These are phyloP conservation scores for Bursaphelenchus okinawaensis DNA, from an alignment of 2,888 invertebrate genomes.

Conservation along the genomic window DNA sequence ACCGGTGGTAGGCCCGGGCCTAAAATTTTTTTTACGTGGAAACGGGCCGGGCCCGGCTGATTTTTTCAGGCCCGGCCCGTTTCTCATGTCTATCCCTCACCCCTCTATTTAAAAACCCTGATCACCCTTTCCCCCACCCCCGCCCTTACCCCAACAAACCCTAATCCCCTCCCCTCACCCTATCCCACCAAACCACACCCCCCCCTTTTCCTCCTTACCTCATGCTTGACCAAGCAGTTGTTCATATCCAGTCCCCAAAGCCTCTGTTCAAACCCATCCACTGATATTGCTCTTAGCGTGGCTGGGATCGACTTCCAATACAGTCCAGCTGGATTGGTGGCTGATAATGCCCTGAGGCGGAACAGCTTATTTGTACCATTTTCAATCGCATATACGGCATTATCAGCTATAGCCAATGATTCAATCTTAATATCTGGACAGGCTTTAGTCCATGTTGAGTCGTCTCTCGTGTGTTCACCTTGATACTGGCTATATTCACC, in stretches of 20 bases:
- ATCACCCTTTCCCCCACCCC: too few relatives aligned
- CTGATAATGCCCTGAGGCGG: slow-evolving; percentile 17
- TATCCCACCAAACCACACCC: too few relatives aligned
- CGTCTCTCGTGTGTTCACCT: too few relatives aligned
- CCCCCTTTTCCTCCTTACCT: slow-evolving; percentile 20
- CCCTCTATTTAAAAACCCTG: too few relatives aligned
- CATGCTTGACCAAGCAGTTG: slow-evolving; percentile 26
- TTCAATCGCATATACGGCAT: slow-evolving; percentile 31
- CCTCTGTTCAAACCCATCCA: slow-evolving; percentile 26
- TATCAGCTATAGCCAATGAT: slow-evolving; percentile 31
- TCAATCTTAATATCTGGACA: slow-evolving; percentile 19
- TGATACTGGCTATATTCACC: too few relatives aligned
- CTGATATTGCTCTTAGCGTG: slow-evolving; percentile 22
- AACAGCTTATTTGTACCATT: slow-evolving; percentile 14
- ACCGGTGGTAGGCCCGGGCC: too few relatives aligned
- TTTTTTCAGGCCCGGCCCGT: too few relatives aligned
- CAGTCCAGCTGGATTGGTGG: slow-evolving; percentile 24
- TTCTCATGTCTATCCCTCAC: too few relatives aligned
- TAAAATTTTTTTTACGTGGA: too few relatives aligned
- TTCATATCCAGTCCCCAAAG: slow-evolving; percentile 29
- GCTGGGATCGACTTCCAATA: slow-evolving; percentile 29
- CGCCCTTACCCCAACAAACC: too few relatives aligned
- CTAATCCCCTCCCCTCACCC: too few relatives aligned
- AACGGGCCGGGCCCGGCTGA: too few relatives aligned
- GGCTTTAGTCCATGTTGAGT: slow-evolving; percentile 29